Percentiles rank a stretch among this genome's conserved stretches.
Evolutionary conservation across 2,113 vertebrate species (phyloP).

Genomic region (Oceanites oceanicus): DNA sequence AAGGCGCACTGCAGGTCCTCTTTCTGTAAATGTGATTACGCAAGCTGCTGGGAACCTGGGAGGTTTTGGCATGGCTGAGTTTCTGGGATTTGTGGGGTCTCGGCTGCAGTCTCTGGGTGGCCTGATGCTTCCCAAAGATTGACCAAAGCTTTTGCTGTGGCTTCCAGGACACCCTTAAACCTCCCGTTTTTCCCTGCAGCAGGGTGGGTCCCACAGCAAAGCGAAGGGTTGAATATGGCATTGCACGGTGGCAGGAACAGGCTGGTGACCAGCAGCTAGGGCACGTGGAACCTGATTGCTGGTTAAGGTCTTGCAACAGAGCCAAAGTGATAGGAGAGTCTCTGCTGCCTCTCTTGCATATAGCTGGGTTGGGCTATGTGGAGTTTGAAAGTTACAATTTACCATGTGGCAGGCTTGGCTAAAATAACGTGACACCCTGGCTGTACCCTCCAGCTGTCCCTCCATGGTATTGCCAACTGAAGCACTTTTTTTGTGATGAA

Average conservation of each 20-base stretch:
- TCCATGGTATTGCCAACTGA: neutral
- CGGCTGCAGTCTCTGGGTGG: neutral
- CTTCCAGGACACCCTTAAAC: neutral
- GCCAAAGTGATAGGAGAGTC: neutral
- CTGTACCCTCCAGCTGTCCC: neutral
- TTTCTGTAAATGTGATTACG: neutral
- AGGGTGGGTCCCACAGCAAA: neutral
- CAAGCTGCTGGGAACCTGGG: neutral
- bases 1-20: neutral
- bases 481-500: neutral
- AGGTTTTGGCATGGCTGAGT: neutral
- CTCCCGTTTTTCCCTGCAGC: rapidly evolving
- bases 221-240: rapidly evolving
- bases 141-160: neutral
- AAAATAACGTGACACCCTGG: neutral
- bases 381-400: neutral
- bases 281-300: neutral
- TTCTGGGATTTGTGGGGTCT: neutral
- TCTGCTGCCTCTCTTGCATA: neutral
- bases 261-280: neutral
- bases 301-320: neutral
- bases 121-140: neutral
- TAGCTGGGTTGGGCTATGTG: rapidly evolving
- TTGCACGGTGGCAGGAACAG: neutral
- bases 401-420: neutral